These are phyloP conservation scores for Onychomys torridus DNA, from an alignment of 2,797 vertebrate genomes.

Conservation along the genomic window DNA sequence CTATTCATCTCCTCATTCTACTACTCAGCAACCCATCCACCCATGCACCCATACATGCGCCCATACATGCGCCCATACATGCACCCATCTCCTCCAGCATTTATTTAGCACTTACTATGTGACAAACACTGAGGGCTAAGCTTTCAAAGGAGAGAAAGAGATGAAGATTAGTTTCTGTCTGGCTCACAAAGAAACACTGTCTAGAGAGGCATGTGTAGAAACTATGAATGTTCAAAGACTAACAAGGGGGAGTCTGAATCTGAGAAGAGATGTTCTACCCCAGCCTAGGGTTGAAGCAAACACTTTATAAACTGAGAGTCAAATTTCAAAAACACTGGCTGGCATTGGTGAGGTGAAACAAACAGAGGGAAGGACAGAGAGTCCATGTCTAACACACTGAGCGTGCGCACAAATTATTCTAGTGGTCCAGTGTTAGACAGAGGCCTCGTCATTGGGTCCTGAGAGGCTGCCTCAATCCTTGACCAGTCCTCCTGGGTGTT, in stretches of 20 bases:
- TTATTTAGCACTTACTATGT: not conserved
- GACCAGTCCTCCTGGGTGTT: rapidly evolving
- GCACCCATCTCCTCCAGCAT: not conserved
- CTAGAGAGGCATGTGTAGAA: not conserved
- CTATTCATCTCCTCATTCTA: too few relatives aligned
- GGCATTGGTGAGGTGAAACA: not conserved
- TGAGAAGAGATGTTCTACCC: not conserved
- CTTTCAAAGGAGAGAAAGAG: not conserved
- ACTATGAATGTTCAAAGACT: not conserved
- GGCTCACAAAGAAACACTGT: not conserved
- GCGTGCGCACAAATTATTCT: rapidly evolving
- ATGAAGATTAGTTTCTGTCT: not conserved
- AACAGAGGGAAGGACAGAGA: not conserved
- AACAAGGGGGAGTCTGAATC: not conserved
- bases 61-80: rapidly evolving
- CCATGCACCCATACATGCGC: rapidly evolving
- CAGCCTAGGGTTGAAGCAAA: not conserved
- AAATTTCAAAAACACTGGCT: not conserved
- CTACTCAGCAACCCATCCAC: not conserved
- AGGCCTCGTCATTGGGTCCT: not conserved
- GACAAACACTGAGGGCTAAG: not conserved
- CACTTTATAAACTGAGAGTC: rapidly evolving
- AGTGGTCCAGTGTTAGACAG: rapidly evolving
- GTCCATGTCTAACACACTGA: rapidly evolving
- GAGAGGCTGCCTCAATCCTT: not conserved